These are phyloP conservation scores for Peucedramus taeniatus DNA, from an alignment of 2,113 vertebrate genomes.

Conservation along the genomic window DNA sequence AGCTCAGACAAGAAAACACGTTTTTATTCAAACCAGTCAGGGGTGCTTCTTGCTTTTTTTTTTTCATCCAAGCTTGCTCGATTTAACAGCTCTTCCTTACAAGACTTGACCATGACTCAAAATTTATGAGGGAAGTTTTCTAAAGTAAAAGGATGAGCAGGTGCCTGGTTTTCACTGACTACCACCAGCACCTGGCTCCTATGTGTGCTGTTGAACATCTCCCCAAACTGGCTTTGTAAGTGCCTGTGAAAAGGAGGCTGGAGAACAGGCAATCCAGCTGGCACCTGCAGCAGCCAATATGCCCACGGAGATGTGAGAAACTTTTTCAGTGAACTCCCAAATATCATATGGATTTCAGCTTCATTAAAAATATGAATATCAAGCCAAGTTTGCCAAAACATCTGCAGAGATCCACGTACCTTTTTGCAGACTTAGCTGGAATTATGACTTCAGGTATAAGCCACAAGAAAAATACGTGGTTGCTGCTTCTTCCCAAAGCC, in stretches of 20 bases:
- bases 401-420: not conserved
- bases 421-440: not conserved
- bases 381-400: not conserved
- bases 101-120: not conserved
- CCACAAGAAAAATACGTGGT: not conserved
- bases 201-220: not conserved
- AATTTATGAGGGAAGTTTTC: slow-evolving; percentile 10
- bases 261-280: not conserved
- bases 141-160: slow-evolving; percentile 21
- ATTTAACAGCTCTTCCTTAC: not conserved
- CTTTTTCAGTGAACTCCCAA: not conserved
- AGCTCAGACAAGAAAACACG: slow-evolving; percentile 14
- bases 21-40: not conserved
- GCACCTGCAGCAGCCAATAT: not conserved
- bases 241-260: not conserved
- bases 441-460: not conserved
- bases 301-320: not conserved
- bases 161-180: slow-evolving; percentile 25
- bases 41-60: not conserved
- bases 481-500: not conserved
- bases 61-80: not conserved
- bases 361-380: not conserved
- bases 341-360: not conserved
- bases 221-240: not conserved
- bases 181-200: not conserved